Base-by-base conservation (phyloP, 2,888 invertebrate species). In the Congeria kusceri region DNA sequence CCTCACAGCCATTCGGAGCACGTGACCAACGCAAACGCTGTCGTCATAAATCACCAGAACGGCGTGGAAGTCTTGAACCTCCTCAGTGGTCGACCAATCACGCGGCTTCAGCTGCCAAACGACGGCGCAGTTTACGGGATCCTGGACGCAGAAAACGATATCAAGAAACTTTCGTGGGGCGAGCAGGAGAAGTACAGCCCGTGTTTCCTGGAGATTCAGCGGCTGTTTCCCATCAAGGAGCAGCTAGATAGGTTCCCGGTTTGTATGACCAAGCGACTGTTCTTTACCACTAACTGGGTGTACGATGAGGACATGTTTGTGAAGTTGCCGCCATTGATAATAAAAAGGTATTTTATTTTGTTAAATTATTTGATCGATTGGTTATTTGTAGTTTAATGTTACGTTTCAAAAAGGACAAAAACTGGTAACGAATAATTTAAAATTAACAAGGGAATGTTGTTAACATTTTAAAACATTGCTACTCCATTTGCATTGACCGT, bases 1-100 rank as follows among this genome's bases (percentile, higher is more conserved):
- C 92, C 92, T 7, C 91, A 91, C 78, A 90, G 87, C 70, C 83
- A 85, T 32, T 83, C 86, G 56, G 91, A 92, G 72, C 91, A 92
- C 77, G 83, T 91, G 0, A 64, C 77, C 15, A 89, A 91, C 68
- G 91, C 92, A 18, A 91, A 91, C 44, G 89, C 88, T 15, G 78
- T 92, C 9, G 87, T 92, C 27, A 87, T 91, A 11, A 88, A 89
- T 63, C 88, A 89, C 57, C 88, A 91, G 20, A 86, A 86, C 56
- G 91, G 92, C 0, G 63, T 92, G 7, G 90, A 92, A 77, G 90
- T 91, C 7, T 75, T 92, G 49, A 90, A 87, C 53, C 77, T 92
- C 15, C 77, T 89, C 47, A 89, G 87, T 4, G 92, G 91, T 46
- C 89, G 86, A 63, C 92, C 92, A 3, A 80, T 91, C 65, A 90